Evolutionary conservation across 2,888 invertebrate species (phyloP).

Genomic region (Drosophila sordidapex): DNA sequence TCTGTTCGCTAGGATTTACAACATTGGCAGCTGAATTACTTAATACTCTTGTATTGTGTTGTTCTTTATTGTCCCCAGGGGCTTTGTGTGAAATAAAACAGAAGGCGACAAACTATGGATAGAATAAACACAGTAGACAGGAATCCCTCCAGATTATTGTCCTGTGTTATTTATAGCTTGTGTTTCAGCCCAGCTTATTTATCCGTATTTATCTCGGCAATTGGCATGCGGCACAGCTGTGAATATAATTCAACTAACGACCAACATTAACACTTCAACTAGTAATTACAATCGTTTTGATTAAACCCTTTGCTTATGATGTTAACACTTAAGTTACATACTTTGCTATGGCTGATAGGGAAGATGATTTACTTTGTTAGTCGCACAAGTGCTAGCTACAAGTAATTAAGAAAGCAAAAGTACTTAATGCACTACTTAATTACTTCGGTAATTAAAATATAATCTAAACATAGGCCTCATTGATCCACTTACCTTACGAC

Average conservation of each 20-base stretch:
- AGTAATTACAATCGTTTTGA: not conserved
- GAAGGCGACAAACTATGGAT: constrained; percentile 15
- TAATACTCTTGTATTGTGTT: constrained; percentile 22
- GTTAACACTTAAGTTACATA: not conserved
- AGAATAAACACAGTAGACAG: not conserved
- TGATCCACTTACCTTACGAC: constrained; percentile 80
- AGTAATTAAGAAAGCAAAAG: not conserved
- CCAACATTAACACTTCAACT: not conserved
- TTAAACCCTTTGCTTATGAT: not conserved
- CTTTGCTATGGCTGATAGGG: not conserved
- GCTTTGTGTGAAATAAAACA: constrained; percentile 19
- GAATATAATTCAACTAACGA: constrained; percentile 3
- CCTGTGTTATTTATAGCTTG: not conserved
- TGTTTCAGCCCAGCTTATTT: constrained; percentile 11
- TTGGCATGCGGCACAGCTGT: constrained; percentile 4
- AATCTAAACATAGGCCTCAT: not conserved
- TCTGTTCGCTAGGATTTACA: constrained; percentile 24
- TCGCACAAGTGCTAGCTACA: not conserved
- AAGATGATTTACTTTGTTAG: not conserved
- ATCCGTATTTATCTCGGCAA: not conserved
- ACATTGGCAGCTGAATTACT: constrained; percentile 26
- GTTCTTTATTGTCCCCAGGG: not conserved
- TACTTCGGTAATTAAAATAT: not conserved
- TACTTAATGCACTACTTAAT: not conserved
- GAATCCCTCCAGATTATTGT: constrained; percentile 1